Evolutionary conservation across 2,888 invertebrate genomes (phyloP).

Genomic region (Prosapia bicincta): DNA sequence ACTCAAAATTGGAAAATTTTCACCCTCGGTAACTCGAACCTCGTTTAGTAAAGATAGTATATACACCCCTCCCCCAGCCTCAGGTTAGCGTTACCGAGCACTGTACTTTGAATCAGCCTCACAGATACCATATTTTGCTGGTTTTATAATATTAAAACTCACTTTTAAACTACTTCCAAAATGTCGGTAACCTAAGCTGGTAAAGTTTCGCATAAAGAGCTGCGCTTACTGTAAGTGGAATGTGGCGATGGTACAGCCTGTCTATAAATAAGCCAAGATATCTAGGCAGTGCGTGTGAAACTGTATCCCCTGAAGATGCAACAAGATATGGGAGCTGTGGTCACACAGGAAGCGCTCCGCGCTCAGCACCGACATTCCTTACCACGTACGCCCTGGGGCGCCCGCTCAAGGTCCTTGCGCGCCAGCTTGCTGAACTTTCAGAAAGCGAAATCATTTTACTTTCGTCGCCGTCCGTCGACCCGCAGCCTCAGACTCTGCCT

Average conservation of each 20-base stretch:
- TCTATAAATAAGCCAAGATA: not conserved
- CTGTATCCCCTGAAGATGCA: not conserved
- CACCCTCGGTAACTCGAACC: no score
- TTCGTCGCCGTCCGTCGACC: not conserved
- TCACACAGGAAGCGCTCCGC: not conserved
- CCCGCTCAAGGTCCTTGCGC: not conserved
- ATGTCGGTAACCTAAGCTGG: no score
- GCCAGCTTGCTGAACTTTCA: not conserved
- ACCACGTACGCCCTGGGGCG: not conserved
- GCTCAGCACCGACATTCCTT: not conserved
- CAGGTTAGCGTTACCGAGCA: no score
- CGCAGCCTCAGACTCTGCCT: not conserved
- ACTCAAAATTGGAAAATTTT: no score
- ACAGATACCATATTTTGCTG: no score
- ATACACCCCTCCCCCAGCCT: no score
- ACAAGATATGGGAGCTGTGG: not conserved
- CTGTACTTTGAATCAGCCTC: no score
- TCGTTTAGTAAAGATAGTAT: no score
- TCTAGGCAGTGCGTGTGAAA: not conserved
- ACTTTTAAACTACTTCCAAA: no score
- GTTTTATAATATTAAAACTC: no score
- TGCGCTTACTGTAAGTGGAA: not conserved
- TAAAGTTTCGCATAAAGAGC: no score
- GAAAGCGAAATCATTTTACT: not conserved
- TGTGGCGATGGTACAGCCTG: not conserved